Evolutionary conservation across 2,113 vertebrate species (phyloP).

Genomic region (Psilopogon haemacephalus): DNA sequence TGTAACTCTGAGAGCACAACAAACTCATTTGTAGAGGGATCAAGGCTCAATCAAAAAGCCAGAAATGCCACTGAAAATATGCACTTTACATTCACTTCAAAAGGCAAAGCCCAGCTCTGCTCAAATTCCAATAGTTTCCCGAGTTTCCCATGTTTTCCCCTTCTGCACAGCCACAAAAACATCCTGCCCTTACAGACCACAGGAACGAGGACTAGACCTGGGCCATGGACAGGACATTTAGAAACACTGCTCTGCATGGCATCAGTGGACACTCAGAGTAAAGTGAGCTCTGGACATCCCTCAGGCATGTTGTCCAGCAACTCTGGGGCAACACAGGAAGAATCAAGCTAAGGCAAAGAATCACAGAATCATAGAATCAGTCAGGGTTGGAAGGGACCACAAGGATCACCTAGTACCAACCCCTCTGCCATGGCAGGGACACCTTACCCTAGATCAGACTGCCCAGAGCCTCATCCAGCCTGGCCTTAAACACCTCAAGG

Average conservation of each 20-base stretch:
- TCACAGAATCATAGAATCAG: too few species aligned
- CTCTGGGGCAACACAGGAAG: background rate
- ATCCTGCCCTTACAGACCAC: background rate
- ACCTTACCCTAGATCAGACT: too few species aligned
- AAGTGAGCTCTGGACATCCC: background rate
- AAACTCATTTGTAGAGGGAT: background rate
- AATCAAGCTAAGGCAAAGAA: background rate
- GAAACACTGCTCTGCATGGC: background rate
- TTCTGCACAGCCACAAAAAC: background rate
- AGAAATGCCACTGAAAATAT: background rate
- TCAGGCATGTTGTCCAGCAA: fast-evolving
- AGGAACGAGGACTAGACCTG: background rate
- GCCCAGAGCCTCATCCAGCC: too few species aligned
- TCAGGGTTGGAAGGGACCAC: too few species aligned
- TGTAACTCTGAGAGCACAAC: background rate
- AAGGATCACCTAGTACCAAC: too few species aligned
- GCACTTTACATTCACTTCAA: background rate
- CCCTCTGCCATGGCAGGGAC: too few species aligned
- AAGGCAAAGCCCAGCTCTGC: background rate
- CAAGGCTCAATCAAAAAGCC: background rate
- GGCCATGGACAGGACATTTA: background rate
- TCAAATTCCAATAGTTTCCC: background rate
- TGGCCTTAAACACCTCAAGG: too few species aligned
- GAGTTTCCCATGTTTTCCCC: background rate
- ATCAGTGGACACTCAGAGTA: background rate